Base-by-base conservation (phyloP, 2,113 vertebrate species). In the Amphiprion ocellaris region DNA sequence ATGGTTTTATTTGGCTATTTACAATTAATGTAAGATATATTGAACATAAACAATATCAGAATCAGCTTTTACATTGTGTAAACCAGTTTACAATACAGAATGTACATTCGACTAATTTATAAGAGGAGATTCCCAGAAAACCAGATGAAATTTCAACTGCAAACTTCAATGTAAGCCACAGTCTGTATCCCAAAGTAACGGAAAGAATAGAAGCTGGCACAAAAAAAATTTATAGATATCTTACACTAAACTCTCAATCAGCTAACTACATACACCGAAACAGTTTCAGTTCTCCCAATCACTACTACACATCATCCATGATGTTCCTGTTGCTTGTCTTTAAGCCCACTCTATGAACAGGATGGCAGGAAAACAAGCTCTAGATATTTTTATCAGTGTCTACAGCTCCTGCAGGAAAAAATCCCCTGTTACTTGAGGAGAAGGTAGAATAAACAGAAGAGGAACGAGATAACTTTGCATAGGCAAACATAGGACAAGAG, bases 291-390 rank as follows among this genome's bases (percentile, higher is more conserved):
- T 4, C n/a, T 64, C 44, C 33, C 69, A 30, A 9, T 37, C 33
- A 37, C 33, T 37, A 9, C 33, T 37, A 37, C 11, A 24, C 58
- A 56, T 63, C 39, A 23, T 12, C 39, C 47, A 23, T 10, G 4
- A 71, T 10, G 0, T 24, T 2, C 26, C 73, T 47, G 52, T 78
- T 55, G 66, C 26, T 68, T 47, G 52, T 78, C 60, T 70, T 50
- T 55, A 41, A 47, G 41, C 41, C 41, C 41, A 44, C 41, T 58
- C 53, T 26, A 10, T 62, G 60, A 71, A 63, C 73, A 54, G 52
- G 69, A 30, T 23, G 67, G 53, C 65, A 70, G 44, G 41, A 71
- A 79, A 79, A 66, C 54, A 66, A 74, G 37, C 59, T 60, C 59
- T 33, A 53, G 54, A 28, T 66, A 53, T 52, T 60, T 53, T 71